phyloP scores from a whole-genome alignment of 1,140 invertebrate genomes.

The Nixonia krombeini region DNA sequence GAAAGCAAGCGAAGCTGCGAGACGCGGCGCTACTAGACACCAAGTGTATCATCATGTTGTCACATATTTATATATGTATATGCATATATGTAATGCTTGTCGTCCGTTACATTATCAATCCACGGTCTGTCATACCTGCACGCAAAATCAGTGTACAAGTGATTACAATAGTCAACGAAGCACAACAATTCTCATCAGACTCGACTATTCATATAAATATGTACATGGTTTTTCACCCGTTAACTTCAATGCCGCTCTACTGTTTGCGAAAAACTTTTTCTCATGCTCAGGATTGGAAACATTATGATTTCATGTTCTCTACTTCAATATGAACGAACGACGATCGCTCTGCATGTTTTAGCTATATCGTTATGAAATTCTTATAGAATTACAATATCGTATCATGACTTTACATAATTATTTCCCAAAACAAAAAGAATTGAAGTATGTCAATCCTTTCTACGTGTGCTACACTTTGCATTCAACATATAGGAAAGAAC shows the following conservation, averaged over 20 bases:
- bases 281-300: constrained; percentile 36
- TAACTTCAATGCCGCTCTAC: constrained; percentile 50
- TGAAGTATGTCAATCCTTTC: too few species aligned
- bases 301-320: constrained; percentile 13
- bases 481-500: too few species aligned
- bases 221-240: constrained; percentile 26
- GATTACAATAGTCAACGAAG: constrained; percentile 25
- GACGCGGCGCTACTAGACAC: constrained; percentile 44
- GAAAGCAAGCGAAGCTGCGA: constrained; percentile 62
- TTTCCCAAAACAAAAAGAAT: too few species aligned
- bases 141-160: constrained; percentile 44
- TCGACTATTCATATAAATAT: constrained; percentile 14
- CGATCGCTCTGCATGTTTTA: too few species aligned
- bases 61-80: neutral
- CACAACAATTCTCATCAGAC: constrained; percentile 13
- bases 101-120: constrained; percentile 51
- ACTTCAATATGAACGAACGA: neutral
- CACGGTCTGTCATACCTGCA: constrained; percentile 46
- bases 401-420: too few species aligned
- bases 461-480: too few species aligned
- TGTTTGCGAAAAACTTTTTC: constrained; percentile 63
- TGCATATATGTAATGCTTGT: constrained; percentile 40
- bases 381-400: too few species aligned
- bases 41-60: constrained; percentile 14
- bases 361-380: too few species aligned